phyloP scores from a whole-genome alignment of 2,113 vertebrate genomes.

The Centropus unirufus region DNA sequence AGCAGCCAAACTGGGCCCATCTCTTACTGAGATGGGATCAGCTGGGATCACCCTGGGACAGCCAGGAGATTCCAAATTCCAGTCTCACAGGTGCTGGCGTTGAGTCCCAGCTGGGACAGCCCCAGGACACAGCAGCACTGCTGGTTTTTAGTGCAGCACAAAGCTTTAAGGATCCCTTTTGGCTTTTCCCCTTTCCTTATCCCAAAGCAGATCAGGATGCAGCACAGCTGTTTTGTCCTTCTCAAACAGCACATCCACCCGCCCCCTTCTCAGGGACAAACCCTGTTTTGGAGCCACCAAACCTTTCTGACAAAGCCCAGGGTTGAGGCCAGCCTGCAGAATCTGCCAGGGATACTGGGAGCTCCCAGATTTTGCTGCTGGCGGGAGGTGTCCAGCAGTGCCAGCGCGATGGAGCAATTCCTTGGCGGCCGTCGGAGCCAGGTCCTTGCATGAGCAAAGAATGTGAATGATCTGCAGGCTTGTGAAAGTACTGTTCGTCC shows the following conservation, averaged over 20 bases:
- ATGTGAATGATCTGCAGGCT: accelerated
- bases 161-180: background rate
- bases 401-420: background rate
- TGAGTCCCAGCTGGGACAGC: background rate
- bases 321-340: accelerated
- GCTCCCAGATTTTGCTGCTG: background rate
- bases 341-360: background rate
- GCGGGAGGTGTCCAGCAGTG: background rate
- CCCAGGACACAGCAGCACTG: background rate
- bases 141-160: background rate
- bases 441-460: background rate
- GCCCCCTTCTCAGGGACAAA: too few relatives aligned
- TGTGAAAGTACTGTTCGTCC: background rate
- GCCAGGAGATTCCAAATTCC: background rate
- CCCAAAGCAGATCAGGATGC: accelerated
- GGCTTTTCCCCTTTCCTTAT: background rate
- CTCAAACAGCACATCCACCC: accelerated
- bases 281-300: background rate
- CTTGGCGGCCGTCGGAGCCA: background rate
- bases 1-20: background rate
- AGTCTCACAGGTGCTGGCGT: background rate
- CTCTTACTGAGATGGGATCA: background rate
- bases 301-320: background rate
- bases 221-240: accelerated
- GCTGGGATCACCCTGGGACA: background rate